phyloP scores from a whole-genome alignment of 1,140 invertebrate genomes.

The Ostrea edulis region DNA sequence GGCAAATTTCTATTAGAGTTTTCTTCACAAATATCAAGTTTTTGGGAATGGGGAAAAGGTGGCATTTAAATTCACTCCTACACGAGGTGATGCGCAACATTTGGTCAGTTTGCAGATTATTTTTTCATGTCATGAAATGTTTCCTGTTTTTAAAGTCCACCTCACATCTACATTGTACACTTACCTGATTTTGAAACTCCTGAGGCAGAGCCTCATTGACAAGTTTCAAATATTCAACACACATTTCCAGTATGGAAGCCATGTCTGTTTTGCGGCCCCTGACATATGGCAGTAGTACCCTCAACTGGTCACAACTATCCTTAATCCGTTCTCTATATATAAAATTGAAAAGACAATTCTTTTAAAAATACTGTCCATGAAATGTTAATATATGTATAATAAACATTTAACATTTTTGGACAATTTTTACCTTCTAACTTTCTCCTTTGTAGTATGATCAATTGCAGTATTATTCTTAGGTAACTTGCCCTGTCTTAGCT shows the following conservation, averaged over 20 bases:
- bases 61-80: too few relatives aligned
- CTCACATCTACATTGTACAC: neutral
- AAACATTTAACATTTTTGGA: neutral
- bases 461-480: constrained; percentile 16
- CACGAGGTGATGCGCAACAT: too few relatives aligned
- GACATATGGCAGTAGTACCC: constrained; percentile 73
- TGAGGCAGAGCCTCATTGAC: constrained; percentile 71
- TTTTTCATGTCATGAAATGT: too few relatives aligned
- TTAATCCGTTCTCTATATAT: constrained; percentile 72
- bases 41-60: too few relatives aligned
- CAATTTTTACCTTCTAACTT: constrained; percentile 66
- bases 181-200: constrained; percentile 71
- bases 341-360: neutral
- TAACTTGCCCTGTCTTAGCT: neutral
- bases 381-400: too few relatives aligned
- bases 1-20: too few relatives aligned
- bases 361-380: neutral
- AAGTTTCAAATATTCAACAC: constrained; percentile 74
- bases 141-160: too few relatives aligned
- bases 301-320: constrained; percentile 75
- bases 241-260: constrained; percentile 75
- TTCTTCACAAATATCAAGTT: too few relatives aligned
- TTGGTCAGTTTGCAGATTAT: too few relatives aligned
- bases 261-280: constrained; percentile 75
- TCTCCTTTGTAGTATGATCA: constrained; percentile 73